Conservation (phyloP, 2,888 invertebrate species). For the Lasioglossum pauxillum region DNA sequence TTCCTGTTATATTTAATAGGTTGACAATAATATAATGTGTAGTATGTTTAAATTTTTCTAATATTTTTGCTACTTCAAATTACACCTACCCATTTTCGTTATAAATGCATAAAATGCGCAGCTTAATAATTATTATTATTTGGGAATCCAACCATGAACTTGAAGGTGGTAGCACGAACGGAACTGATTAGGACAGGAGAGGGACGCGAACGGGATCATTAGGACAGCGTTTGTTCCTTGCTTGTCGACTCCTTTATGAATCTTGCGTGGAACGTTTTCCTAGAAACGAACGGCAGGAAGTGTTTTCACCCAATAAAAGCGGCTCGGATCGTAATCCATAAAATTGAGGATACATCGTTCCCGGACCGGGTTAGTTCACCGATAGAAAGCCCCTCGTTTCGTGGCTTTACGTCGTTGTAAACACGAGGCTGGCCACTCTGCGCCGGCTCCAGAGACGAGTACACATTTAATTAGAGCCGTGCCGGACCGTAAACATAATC, state of each 20-base stretch:
- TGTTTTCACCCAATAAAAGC: slow-evolving; percentile 33
- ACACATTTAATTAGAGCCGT: slow-evolving; percentile 76
- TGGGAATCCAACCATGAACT: background rate
- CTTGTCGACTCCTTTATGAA: background rate
- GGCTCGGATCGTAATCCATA: slow-evolving; percentile 44
- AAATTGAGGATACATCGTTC: slow-evolving; percentile 50
- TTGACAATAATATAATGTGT: too few species aligned
- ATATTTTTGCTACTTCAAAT: too few species aligned
- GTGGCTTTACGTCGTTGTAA: slow-evolving; percentile 61
- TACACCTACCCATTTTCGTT: too few species aligned
- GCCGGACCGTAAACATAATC: slow-evolving; percentile 76
- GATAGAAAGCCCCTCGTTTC: slow-evolving; percentile 41
- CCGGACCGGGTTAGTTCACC: slow-evolving; percentile 29
- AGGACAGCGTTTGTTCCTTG: background rate
- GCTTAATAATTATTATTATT: background rate
- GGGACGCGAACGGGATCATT: background rate
- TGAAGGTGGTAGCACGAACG: background rate
- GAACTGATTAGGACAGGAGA: background rate
- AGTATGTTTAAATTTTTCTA: too few species aligned
- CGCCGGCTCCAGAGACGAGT: slow-evolving; percentile 48
- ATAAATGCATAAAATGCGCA: too few species aligned
- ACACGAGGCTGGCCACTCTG: slow-evolving; percentile 59
- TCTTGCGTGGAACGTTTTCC: background rate
- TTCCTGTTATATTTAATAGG: too few species aligned
- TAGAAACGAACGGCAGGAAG: slow-evolving; percentile 13